Evolutionary conservation across 2,113 vertebrate species (phyloP), one percentile per base, ranked within the genome.

Genomic region (Ranitomeya imitator): DNA sequence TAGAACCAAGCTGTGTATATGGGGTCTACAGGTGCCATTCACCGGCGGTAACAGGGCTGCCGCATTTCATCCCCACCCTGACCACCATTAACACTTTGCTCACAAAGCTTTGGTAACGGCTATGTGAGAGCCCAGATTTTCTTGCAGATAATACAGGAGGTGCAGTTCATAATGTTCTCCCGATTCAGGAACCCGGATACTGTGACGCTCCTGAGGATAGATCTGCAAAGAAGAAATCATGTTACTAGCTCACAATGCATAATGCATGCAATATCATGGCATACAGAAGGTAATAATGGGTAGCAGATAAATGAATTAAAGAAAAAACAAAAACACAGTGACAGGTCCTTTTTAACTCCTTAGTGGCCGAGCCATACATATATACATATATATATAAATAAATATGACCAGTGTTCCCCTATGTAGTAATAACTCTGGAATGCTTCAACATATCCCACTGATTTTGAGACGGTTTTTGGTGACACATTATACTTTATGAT

Each of bases 201-300:
- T 96, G 93, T 96, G 96, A 90, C 96, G 93, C 92, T 96, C 96
- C 92, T 96, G 95, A 92, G 96, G 96, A 76, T 96, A 96, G 90
- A 96, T 96, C 96, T 96, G 73, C 2, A 87, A 89, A 81, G 90
- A 90, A 3, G 18, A 26, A 73, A 63, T n/a, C 37, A 77, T 5
- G 19, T 73, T n/a, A 76, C 15, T 76, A 74, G 67, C 26, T 7
- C 60, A 59, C 26, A 37, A 7, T 23, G 14, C n/a, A 67, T 16
- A 54, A 19, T 55, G n/a, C 79, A 61, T 45, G 8, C 11, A 16
- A 16, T 37, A 73, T 37, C 6, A 45, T 11, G 8, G 45, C 12
- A 11, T 21, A 76, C 12, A 12, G 6, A 51, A 18, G 37, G 3
- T 10, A 19, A 6, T 8, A 18, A 26, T 45, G 37, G 37, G 31